Base-by-base conservation (phyloP, 2,888 invertebrate genomes). In the Baronia brevicornis region DNA sequence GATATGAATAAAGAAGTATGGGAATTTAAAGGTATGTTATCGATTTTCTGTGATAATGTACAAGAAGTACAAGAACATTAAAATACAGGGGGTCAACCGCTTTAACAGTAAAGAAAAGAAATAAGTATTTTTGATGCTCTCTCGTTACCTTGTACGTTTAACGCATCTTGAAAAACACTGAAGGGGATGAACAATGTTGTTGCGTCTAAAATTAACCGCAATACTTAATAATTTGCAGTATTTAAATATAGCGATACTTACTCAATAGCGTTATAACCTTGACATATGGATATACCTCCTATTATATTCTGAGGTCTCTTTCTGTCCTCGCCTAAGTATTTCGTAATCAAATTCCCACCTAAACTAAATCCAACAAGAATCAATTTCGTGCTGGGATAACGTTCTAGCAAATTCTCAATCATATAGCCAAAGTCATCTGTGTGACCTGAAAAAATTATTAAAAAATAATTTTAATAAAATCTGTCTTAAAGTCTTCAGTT, bases 251-350 rank as follows among this genome's bases (percentile, higher is more conserved):
- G n/a, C n/a, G n/a, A n/a, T 40, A 89, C 92, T 89, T 82, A 96
- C 95, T 91, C 91, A 39, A 92, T 90, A 22, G 95, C 95, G 70
- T 95, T 93, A 70, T 97, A 97, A 54, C 97, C 97, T 77, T 97
- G 97, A 65, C 97, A 96, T 58, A 97, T 92, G 15, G 96, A 96
- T 52, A 97, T 90, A 13, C 91, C 97, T 29, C 95, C 95, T 51
- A 96, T 90, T 35, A 97, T 90, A 58, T 89, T 90, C 7, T 78
- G 51, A 1, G 91, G 87, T 47, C 89, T 86, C 41, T 84, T 85
- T 42, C 86, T 73, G 8, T 88, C 87, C 73, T 96, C 95, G 18
- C 96, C 96, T 65, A 97, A 85, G 66, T 96, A 97, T 71, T 96
- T 96, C n/a, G 95, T 91, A 22, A 97, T 89, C 43, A 97, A 84